phyloP scores from a whole-genome alignment of 2,797 vertebrate species.

The Onychomys torridus region DNA sequence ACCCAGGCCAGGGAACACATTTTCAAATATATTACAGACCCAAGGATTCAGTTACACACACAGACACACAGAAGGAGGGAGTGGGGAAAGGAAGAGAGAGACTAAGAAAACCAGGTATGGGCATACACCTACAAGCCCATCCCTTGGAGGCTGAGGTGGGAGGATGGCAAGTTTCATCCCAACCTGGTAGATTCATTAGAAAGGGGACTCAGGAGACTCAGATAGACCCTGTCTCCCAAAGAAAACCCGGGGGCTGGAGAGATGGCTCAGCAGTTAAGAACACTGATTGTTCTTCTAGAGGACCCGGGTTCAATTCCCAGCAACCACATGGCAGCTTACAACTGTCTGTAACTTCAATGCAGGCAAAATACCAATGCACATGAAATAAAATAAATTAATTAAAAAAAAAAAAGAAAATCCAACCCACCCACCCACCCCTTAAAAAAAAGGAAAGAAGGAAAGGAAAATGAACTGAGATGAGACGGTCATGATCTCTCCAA shows the following conservation, averaged over 20 bases:
- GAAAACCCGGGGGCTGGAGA: too few species aligned
- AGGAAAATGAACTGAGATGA: neutral
- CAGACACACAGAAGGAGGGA: neutral
- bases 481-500: slow-evolving; percentile 13
- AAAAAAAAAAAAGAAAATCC: neutral
- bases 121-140: neutral
- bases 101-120: neutral
- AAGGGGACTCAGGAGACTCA: neutral
- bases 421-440: neutral
- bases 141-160: neutral
- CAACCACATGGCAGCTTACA: too few species aligned
- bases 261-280: too few species aligned
- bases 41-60: neutral
- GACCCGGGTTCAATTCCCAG: too few species aligned
- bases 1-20: neutral
- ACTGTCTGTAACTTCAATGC: too few species aligned
- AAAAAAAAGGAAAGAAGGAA: neutral
- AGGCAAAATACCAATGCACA: too few species aligned
- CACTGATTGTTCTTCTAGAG: too few species aligned
- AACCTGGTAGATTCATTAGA: neutral
- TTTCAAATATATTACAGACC: neutral
- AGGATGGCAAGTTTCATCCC: neutral
- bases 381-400: too few species aligned
- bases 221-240: neutral
- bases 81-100: neutral